Conservation (phyloP, 1,140 invertebrate species). For the Linepithema humile region DNA sequence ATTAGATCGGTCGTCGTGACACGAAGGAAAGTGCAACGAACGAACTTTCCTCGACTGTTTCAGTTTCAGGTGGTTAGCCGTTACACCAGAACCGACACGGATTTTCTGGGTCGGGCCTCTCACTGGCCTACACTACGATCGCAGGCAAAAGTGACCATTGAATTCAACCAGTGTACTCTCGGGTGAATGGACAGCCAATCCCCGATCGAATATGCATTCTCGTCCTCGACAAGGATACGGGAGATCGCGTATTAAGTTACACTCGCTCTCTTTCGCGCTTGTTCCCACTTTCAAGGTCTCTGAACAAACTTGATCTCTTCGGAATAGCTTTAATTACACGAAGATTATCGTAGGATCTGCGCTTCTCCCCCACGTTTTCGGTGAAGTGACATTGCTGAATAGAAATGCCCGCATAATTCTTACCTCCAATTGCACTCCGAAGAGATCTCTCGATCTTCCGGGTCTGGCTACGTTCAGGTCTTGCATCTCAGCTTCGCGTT, state of each 20-base stretch:
- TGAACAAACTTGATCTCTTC: not conserved
- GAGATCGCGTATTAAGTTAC: slow-evolving; percentile 28
- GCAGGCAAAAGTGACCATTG: slow-evolving; percentile 65
- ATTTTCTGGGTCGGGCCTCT: slow-evolving; percentile 77
- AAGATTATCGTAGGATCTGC: not conserved
- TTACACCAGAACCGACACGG: slow-evolving; percentile 46
- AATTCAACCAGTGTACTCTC: slow-evolving; percentile 36
- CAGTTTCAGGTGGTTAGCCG: slow-evolving; percentile 61
- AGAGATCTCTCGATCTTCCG: slow-evolving; percentile 85
- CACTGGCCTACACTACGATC: slow-evolving; percentile 66
- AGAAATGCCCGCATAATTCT: slow-evolving; percentile 57
- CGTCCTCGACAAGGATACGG: slow-evolving; percentile 50
- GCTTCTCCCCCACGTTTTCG: not conserved
- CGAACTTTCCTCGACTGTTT: slow-evolving; percentile 63
- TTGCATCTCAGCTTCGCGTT: slow-evolving; percentile 79
- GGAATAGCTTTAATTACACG: not conserved
- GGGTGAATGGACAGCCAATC: slow-evolving; percentile 61
- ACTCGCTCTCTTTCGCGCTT: not conserved
- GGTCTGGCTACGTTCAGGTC: slow-evolving; percentile 79
- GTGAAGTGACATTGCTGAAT: not conserved
- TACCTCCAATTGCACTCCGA: slow-evolving; percentile 88
- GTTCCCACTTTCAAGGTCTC: not conserved
- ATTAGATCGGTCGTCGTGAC: slow-evolving; percentile 18
- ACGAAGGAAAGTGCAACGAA: slow-evolving; percentile 55
- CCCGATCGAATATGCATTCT: slow-evolving; percentile 51